Evolutionary conservation across 2,113 vertebrate genomes (phyloP), one percentile per base, ranked within the genome.

Genomic region (Zootoca vivipara): DNA sequence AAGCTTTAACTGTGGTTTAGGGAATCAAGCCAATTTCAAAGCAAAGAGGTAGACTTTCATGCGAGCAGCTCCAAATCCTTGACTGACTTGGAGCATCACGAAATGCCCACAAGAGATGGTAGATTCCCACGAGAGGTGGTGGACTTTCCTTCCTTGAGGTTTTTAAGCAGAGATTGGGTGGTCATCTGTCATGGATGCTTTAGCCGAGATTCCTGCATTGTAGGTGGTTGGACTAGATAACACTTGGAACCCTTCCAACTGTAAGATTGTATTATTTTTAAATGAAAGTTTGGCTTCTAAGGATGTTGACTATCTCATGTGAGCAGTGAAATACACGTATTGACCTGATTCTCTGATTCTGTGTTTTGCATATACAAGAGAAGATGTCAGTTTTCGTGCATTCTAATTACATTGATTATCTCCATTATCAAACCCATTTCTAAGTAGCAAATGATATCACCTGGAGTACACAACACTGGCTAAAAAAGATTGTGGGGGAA

Each of bases 271-370:
- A 12, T 28, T 28, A 69, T 12, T 20, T 40, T 90, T 88, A 88
- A 88, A 78, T 67, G 62, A 24, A 90, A 87, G 78, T 83, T 91
- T 89, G 87, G 85, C 46, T 58, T 81, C 67, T 87, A 26, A 40
- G 22, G 28, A 90, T 89, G 24, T 92, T 94, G 88, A 78, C 89
- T 89, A 85, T 90, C 87, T 90, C 89, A 90, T 88, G 89, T 89
- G 88, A 85, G 65, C 78, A 85, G 87, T 69, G 77, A 87, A 90
- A 86, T 87, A 86, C 93, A 85, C 28, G 75, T 85, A 75, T 62
- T 90, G 83, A 79, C 69, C 79, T 89, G 85, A 4, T 64, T 85
- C 88, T 92, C 90, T 92, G 85, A 85, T n/a, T 91, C 80, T 77
- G 46, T 78, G 56, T 92, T 92, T 92, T 85, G 0, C n/a, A 35